These are phyloP conservation scores for Halcyon malimbica DNA, from an alignment of 2,113 vertebrate genomes.

Conservation along the genomic window DNA sequence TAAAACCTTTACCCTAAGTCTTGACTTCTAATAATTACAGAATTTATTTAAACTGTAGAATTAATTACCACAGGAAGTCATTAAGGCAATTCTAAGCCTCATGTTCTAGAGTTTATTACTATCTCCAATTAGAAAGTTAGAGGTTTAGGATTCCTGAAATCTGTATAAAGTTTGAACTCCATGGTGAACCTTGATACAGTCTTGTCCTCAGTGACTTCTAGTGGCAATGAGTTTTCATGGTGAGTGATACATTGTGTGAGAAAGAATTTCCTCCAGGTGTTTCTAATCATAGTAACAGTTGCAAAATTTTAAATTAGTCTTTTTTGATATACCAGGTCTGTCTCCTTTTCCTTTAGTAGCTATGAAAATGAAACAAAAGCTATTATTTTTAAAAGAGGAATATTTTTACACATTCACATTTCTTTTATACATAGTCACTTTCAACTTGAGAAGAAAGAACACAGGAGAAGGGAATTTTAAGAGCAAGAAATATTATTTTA, in stretches of 20 bases:
- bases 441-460: background rate
- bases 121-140: rapidly evolving
- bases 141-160: background rate
- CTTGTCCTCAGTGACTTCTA: background rate
- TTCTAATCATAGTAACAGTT: background rate
- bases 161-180: background rate
- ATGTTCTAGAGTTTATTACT: background rate
- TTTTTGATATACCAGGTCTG: background rate
- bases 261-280: background rate
- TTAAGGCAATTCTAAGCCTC: background rate
- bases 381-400: background rate
- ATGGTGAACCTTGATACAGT: background rate
- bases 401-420: background rate
- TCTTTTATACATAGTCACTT: background rate
- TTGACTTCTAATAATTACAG: background rate
- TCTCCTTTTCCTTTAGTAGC: background rate
- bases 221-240: background rate
- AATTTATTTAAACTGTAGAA: background rate
- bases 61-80: background rate
- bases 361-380: background rate
- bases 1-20: background rate
- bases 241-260: background rate
- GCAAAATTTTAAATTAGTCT: background rate
- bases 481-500: background rate
- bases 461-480: background rate